Base-by-base conservation (phyloP, 2,113 vertebrate genomes). In the Pelvicachromis taeniatus region DNA sequence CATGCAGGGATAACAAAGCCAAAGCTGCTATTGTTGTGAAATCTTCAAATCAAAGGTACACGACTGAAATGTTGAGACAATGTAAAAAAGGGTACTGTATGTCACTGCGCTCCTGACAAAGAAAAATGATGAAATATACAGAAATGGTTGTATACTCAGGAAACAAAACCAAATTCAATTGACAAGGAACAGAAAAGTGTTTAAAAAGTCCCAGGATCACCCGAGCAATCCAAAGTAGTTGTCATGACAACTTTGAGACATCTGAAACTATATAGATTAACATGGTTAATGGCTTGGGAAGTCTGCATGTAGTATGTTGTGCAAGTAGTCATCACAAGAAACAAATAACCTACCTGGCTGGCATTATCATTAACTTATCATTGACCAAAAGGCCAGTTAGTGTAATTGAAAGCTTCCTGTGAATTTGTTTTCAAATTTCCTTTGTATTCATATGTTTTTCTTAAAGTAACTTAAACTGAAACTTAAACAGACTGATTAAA, bases 401-500 rank as follows among this genome's bases (percentile, higher is more conserved):
- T 40, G 33, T 40, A 70, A 70, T 0, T 48, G 14, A 70, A 29
- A 48, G 21, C 40, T 70, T 70, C 14, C 40, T 48, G 9, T 70
- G 21, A 48, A 48, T 48, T 11, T 48, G 40, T 48, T 70, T 29
- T 70, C 9, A 48, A 17, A 26, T 10, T 70, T 48, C 40, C 21
- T 45, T 35, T n/a, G 9, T 35, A 35, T 33, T 33, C 1, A 3
- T 10, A 61, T 61, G 16, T 35, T 35, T 35, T 61, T 61, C 17
- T 61, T 35, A 35, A 35, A 11, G 33, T 65, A 38, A 40, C 33
- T 38, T 21, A 65, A 38, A 40, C 35, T 21, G 4, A 65, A 68
- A 68, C 38, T 45, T 70, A 17, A 7, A 70, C 21, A 4, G 40
- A 45, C 13, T 1, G 13, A 29, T 26, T 17, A 4, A 0, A 0